Percentiles rank a stretch among this genome's conserved stretches.
These are phyloP conservation scores for Paradoxurus hermaphroditus DNA, from an alignment of 2,113 vertebrate species.

Conservation along the genomic window DNA sequence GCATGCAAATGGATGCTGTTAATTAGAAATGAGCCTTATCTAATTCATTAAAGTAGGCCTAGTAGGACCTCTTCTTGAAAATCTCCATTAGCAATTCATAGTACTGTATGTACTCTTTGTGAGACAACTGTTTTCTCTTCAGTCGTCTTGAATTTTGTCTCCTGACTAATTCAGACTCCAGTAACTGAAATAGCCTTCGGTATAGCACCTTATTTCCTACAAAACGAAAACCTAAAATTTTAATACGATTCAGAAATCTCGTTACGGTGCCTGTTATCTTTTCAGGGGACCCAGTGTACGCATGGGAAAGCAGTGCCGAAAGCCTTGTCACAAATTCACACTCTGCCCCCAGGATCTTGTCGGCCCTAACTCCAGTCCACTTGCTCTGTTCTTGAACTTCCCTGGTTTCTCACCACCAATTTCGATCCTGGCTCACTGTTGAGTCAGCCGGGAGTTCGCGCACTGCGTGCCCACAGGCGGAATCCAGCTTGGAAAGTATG, in stretches of 20 bases:
- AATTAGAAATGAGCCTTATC: conserved; percentile 69
- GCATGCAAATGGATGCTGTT: conserved; percentile 59
- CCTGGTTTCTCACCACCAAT: neutral
- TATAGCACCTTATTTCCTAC: neutral
- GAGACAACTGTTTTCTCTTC: conserved; percentile 36
- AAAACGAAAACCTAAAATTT: neutral
- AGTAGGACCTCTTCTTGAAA: conserved; percentile 55
- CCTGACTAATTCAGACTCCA: neutral
- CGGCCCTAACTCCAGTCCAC: neutral
- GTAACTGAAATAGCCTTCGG: neutral
- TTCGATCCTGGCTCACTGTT: neutral
- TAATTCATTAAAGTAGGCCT: conserved; percentile 65
- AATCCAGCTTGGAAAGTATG: neutral
- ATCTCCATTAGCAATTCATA: conserved; percentile 47
- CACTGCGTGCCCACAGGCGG: neutral
- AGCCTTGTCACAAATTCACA: neutral
- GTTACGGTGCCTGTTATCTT: neutral
- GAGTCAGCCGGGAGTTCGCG: neutral
- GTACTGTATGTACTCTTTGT: neutral
- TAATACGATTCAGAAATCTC: neutral
- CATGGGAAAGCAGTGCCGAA: neutral
- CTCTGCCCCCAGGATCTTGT: neutral
- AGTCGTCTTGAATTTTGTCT: neutral
- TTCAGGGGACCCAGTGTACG: neutral
- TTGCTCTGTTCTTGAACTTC: neutral